Conservation (phyloP, 37 sponge, comb jelly and placozoan genomes). For the Diacarnus erythraeanus region DNA sequence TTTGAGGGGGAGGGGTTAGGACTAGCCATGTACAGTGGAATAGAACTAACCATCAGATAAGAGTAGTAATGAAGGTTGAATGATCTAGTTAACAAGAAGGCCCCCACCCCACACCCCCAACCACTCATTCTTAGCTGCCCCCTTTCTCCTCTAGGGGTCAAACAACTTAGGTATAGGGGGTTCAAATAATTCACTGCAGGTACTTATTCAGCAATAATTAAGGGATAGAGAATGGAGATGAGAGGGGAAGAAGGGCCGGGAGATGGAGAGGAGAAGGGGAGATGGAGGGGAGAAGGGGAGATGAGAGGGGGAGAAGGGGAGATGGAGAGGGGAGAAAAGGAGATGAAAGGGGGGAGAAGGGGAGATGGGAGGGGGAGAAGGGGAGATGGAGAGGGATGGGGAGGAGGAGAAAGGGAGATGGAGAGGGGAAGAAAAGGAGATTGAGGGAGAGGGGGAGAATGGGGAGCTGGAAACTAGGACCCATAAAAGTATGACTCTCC, state of each 20-base stretch:
- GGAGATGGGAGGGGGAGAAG: neutral
- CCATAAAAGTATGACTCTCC: neutral
- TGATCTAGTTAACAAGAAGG: too few relatives aligned
- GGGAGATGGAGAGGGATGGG: neutral
- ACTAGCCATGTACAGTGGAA: too few relatives aligned
- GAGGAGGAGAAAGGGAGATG: neutral
- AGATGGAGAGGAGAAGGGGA: slow-evolving; percentile 1
- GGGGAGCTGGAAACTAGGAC: neutral
- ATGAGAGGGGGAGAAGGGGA: neutral
- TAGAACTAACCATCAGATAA: too few relatives aligned
- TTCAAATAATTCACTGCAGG: too few relatives aligned
- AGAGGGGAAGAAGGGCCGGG: neutral
- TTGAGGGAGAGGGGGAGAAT: neutral
- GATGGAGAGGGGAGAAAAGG: neutral
- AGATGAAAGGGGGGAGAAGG: neutral
- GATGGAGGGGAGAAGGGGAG: neutral
- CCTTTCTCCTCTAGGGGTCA: too few relatives aligned
- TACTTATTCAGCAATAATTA: too few relatives aligned
- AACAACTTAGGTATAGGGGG: too few relatives aligned
- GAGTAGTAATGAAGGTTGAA: too few relatives aligned
- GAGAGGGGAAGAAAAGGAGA: neutral
- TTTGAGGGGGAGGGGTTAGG: too few relatives aligned
- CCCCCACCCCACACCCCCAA: too few relatives aligned
- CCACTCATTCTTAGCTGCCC: too few relatives aligned
- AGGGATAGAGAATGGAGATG: too few relatives aligned